These are phyloP conservation scores for Microplitis deprimator DNA, from an alignment of 2,888 invertebrate genomes.

Conservation along the genomic window DNA sequence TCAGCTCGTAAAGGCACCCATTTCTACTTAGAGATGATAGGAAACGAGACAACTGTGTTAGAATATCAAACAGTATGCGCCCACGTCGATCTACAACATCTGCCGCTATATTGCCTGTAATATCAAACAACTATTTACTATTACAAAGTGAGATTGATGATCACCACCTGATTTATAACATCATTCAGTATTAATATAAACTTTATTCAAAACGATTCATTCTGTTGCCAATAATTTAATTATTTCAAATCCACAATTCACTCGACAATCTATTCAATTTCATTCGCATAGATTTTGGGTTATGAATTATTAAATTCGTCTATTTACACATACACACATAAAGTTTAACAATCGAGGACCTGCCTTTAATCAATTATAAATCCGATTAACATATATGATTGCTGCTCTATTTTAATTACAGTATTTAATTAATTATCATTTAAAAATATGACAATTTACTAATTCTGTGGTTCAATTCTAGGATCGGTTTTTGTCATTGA, in stretches of 20 bases:
- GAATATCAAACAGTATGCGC: slow-evolving; percentile 35
- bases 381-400: neutral
- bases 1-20: slow-evolving; percentile 33
- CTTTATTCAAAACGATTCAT: neutral
- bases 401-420: neutral
- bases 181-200: slow-evolving; percentile 12
- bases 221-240: slow-evolving; percentile 23
- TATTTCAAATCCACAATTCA: slow-evolving; percentile 17
- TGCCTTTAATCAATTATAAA: neutral
- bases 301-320: slow-evolving; percentile 27
- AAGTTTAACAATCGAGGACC: neutral
- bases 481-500: too few species aligned
- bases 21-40: slow-evolving; percentile 38
- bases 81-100: slow-evolving; percentile 14
- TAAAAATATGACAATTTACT: too few species aligned
- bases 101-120: slow-evolving; percentile 14
- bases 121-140: slow-evolving; percentile 14
- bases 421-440: too few species aligned
- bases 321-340: neutral
- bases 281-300: slow-evolving; percentile 9
- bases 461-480: too few species aligned
- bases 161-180: slow-evolving; percentile 18
- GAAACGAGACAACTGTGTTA: slow-evolving; percentile 36
- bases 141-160: slow-evolving; percentile 16
- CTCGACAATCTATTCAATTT: slow-evolving; percentile 17